Percentiles rank a stretch among this genome's conserved stretches.
These are phyloP conservation scores for Hydrolagus affinis DNA, from an alignment of 2,113 vertebrate species.

Conservation along the genomic window DNA sequence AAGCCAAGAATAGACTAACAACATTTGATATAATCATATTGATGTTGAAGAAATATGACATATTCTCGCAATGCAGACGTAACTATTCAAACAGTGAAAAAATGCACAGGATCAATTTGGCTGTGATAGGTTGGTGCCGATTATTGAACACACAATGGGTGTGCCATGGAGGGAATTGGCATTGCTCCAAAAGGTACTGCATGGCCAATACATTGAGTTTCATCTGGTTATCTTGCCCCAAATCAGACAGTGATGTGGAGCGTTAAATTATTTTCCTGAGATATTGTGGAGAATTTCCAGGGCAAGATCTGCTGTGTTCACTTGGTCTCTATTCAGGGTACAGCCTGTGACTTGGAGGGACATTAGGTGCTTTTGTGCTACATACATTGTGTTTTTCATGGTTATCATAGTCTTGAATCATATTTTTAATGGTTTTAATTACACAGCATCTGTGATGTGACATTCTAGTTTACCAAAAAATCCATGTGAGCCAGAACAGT, in stretches of 20 bases:
- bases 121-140: no score
- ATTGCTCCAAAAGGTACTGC: not conserved
- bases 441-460: not conserved
- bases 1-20: not conserved
- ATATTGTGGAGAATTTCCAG: not conserved
- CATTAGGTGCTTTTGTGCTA: not conserved
- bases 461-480: not conserved
- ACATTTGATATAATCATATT: not conserved
- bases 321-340: not conserved
- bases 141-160: not conserved
- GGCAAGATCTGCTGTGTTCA: not conserved
- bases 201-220: no score
- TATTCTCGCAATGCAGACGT: not conserved
- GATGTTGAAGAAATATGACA: not conserved
- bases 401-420: slow-evolving; percentile 13
- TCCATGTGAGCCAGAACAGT: not conserved
- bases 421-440: not conserved
- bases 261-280: not conserved
- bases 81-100: not conserved
- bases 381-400: not conserved
- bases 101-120: not conserved
- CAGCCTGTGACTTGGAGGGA: slow-evolving; percentile 21
- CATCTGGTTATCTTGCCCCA: slow-evolving; percentile 11
- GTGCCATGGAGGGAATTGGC: not conserved
- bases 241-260: slow-evolving; percentile 1